Base-by-base conservation (phyloP, 2,888 invertebrate genomes). In the Rambutsinella grinnellia region DNA sequence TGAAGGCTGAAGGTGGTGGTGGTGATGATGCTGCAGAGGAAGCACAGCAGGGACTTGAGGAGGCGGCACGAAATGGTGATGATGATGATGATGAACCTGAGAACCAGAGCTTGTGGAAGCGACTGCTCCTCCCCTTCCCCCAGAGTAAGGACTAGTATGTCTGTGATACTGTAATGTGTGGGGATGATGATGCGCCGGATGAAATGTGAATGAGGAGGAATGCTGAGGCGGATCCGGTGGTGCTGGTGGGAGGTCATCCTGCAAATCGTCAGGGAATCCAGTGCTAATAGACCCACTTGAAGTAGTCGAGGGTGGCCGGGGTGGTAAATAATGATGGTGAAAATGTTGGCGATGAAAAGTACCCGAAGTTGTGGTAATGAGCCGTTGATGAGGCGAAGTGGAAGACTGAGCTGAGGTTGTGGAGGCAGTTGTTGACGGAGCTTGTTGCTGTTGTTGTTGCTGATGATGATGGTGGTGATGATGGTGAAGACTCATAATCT, bases 401-500 rank as follows among this genome's bases (percentile, higher is more conserved):
- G 63, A 63, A 27, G 49, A 6, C 17, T 21, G 61, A 63, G 24
- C 19, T 21, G 60, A 15, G 44, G 66, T 51, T n/a, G 63, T 21
- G 24, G 63, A 27, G n/a, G 24, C 28, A 19, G 65, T n/a, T 27
- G 63, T 27, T 8, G 66, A 17, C 6, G 61, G 3, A 8, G 54
- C 3, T 2, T 51, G 51, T 26, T 27, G 23, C 27, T 60, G 66
- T 21, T 67, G 67, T 21, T 68, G 68, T 23, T 60, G 71, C n/a
- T 71, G 71, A n/a, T 63, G 63, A 8, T 69, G 69, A 23, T 66
- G 66, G 2, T 69, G 58, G 21, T 51, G 58, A 15, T 63, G 58
- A 28, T 75, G 75, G 36, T 68, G 75, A 75, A 68, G 75, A 75
- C 75, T 75, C 75, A 75, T 75, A 75, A 62, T 75, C 75, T 53